phyloP scores from a whole-genome alignment of 1,140 invertebrate species.

The Berghia stephanieae region DNA sequence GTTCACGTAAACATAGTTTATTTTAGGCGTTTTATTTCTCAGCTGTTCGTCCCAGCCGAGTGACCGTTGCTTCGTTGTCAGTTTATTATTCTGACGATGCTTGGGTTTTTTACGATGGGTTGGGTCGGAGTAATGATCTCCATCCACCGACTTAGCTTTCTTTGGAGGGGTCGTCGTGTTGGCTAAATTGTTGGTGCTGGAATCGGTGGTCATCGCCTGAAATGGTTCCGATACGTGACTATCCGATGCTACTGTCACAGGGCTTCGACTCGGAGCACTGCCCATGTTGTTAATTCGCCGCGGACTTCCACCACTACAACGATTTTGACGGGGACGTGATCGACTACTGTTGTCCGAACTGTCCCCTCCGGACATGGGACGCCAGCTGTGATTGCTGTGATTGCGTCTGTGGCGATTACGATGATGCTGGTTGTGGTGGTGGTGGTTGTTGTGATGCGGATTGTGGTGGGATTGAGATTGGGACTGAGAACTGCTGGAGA shows the following conservation, averaged over 20 bases:
- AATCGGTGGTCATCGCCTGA: conserved; percentile 31
- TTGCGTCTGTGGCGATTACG: conserved; percentile 29
- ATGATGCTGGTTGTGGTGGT: conserved; percentile 26
- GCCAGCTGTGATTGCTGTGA: conserved; percentile 30
- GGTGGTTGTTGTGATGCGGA: too few species aligned
- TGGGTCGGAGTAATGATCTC: conserved; percentile 62
- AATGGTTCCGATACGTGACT: conserved; percentile 28
- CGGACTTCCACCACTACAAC: background rate
- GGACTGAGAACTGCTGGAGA: conserved; percentile 32
- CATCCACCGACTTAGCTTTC: conserved; percentile 48
- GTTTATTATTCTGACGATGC: conserved; percentile 41
- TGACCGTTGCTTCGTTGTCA: conserved; percentile 51
- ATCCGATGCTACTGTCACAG: conserved; percentile 35
- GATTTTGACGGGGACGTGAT: conserved; percentile 22
- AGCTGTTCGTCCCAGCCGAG: conserved; percentile 59
- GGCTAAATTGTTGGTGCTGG: conserved; percentile 36
- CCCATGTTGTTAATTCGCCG: background rate
- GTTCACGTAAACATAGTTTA: conserved; percentile 62
- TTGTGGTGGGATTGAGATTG: too few species aligned
- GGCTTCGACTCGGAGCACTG: conserved; percentile 13
- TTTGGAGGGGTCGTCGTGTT: conserved; percentile 45
- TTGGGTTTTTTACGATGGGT: conserved; percentile 46
- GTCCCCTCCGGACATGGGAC: conserved; percentile 43
- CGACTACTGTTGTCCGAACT: conserved; percentile 53
- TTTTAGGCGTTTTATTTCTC: conserved; percentile 44